A percentile compares a stretch with the other conserved stretches of the same genome.
Evolutionary conservation across 1,140 invertebrate species (phyloP).

Genomic region (Lutraria rhynchaena): DNA sequence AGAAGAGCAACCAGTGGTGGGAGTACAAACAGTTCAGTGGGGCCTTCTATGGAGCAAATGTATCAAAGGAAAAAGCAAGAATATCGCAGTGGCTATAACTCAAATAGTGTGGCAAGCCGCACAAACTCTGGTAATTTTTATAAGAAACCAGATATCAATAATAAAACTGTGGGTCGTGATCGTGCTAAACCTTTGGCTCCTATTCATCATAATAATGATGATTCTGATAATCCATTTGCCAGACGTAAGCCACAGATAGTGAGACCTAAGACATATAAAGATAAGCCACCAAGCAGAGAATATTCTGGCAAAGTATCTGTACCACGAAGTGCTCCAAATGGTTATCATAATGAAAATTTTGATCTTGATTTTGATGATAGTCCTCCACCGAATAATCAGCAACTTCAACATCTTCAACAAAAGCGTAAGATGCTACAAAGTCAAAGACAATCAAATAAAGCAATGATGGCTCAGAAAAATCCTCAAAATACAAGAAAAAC

Average conservation of each 20-base stretch:
- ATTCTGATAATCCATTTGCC: slow-evolving; percentile 33
- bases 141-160: slow-evolving; percentile 9
- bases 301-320: slow-evolving; percentile 20
- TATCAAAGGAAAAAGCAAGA: slow-evolving; percentile 63
- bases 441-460: slow-evolving; percentile 31
- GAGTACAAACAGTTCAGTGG: slow-evolving; percentile 14
- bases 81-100: slow-evolving; percentile 13
- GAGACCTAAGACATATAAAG: slow-evolving; percentile 49
- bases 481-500: background rate
- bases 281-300: slow-evolving; percentile 18
- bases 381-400: slow-evolving; percentile 30
- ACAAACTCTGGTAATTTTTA: background rate
- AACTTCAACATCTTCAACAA: slow-evolving; percentile 46
- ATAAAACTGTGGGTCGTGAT: slow-evolving; percentile 71
- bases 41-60: slow-evolving; percentile 69
- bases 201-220: slow-evolving; percentile 55
- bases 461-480: background rate
- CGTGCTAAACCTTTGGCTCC: slow-evolving; percentile 72
- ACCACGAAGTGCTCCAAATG: slow-evolving; percentile 47
- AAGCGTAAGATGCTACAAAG: slow-evolving; percentile 43
- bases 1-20: slow-evolving; percentile 59
- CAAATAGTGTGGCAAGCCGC: background rate
- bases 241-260: slow-evolving; percentile 42
- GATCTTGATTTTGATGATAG: slow-evolving; percentile 37
- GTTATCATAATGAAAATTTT: background rate